Evolutionary conservation across 2,888 invertebrate species (phyloP).

Genomic region (Lissocephala sabroskyi): DNA sequence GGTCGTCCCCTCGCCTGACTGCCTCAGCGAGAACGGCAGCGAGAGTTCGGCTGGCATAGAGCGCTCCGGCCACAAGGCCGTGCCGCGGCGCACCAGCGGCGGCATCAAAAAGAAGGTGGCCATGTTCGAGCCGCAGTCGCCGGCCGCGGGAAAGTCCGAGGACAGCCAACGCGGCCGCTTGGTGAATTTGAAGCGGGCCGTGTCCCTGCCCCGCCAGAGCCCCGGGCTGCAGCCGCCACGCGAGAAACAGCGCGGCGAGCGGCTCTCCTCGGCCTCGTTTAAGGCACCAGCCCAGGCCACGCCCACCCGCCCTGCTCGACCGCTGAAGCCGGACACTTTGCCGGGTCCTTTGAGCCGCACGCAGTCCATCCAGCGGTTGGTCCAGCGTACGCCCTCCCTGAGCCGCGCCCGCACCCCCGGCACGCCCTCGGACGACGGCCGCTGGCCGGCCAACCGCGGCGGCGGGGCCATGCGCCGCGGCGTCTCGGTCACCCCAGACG

Average conservation of each 20-base stretch:
- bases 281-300: constrained; percentile 66
- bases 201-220: constrained; percentile 58
- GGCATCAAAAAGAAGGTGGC: constrained; percentile 76
- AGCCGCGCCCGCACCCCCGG: constrained; percentile 77
- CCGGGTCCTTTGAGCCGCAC: constrained; percentile 73
- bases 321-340: constrained; percentile 72
- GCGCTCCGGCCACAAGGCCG: constrained; percentile 27
- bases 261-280: constrained; percentile 71
- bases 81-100: constrained; percentile 41
- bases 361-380: constrained; percentile 60
- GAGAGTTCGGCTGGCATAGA: constrained; percentile 83
- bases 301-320: constrained; percentile 61
- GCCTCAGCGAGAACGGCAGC: constrained; percentile 81
- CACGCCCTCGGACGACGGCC: constrained; percentile 80
- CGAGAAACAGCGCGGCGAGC: constrained; percentile 38
- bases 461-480: constrained; percentile 52
- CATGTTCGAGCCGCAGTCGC: constrained; percentile 73
- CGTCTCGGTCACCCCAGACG: constrained; percentile 67
- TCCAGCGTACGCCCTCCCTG: constrained; percentile 73
- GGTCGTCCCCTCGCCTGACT: constrained; percentile 52
- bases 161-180: constrained; percentile 69
- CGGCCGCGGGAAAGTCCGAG: constrained; percentile 25
- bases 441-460: constrained; percentile 76
- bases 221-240: constrained; percentile 72
- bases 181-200: constrained; percentile 74